A percentile compares a stretch with the other conserved stretches of the same genome.
These are phyloP conservation scores for Epinephelus coioides DNA, from an alignment of 2,797 vertebrate genomes.

Conservation along the genomic window DNA sequence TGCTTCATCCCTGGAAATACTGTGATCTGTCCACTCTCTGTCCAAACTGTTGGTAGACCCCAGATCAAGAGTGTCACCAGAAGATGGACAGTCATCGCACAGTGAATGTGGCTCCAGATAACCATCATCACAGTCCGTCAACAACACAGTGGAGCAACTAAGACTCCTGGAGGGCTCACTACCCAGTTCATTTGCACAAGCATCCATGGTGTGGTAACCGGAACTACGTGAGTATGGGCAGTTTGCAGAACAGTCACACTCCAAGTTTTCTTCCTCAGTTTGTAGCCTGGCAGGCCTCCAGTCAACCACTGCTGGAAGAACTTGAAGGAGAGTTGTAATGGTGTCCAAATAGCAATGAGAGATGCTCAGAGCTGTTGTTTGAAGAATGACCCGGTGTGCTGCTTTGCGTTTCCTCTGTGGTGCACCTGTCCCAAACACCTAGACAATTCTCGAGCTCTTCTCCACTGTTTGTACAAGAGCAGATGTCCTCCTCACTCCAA, in stretches of 20 bases:
- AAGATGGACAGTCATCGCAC: constrained; percentile 73
- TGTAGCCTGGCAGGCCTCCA: constrained; percentile 65
- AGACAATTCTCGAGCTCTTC: constrained; percentile 78
- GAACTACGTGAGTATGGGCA: constrained; percentile 84
- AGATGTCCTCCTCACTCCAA: constrained; percentile 84
- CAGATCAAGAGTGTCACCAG: constrained; percentile 72
- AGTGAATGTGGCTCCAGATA: constrained; percentile 74
- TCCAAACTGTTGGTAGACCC: constrained; percentile 79
- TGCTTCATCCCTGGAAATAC: constrained; percentile 62
- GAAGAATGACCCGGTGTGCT: constrained; percentile 82
- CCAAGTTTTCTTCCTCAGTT: constrained; percentile 60
- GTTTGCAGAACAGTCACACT: constrained; percentile 78
- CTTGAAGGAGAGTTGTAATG: constrained; percentile 77
- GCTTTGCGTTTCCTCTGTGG: constrained; percentile 77
- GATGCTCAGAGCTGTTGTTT: constrained; percentile 84
- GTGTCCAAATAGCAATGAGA: constrained; percentile 83
- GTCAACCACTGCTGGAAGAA: constrained; percentile 73
- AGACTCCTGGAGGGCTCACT: constrained; percentile 81
- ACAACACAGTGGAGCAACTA: constrained; percentile 82
- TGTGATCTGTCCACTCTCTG: constrained; percentile 75
- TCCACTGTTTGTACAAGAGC: constrained; percentile 77
- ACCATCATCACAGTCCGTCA: constrained; percentile 83
- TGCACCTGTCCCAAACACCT: constrained; percentile 72
- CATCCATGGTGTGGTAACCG: constrained; percentile 83
- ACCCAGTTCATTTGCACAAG: constrained; percentile 73